Evolutionary conservation across 2,797 vertebrate genomes (phyloP), one percentile per base, ranked within the genome.

Genomic region (Tinamus major): DNA sequence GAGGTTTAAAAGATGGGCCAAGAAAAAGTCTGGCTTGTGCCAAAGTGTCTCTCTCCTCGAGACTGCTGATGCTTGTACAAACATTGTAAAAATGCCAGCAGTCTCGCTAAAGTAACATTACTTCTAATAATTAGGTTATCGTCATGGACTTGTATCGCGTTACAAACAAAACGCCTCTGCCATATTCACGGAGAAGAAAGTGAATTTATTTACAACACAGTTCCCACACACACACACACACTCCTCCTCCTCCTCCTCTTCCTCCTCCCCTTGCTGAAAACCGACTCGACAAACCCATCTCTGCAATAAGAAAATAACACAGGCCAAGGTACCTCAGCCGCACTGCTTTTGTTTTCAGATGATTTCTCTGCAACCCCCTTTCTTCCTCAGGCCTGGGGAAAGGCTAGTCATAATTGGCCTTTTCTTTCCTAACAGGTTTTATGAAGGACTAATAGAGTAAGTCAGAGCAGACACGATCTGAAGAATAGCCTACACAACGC

Each of bases 1-100:
- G 98, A 98, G 97, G 97, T 99, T 98, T 98, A 98, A 99, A 98
- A 98, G 97, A 85, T 48, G 63, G 84, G 94, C 93, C 94, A 95
- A 96, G 93, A 85, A 91, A 91, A 94, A 92, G 76, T 84, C 85
- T 86, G 74, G 59, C 49, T 92, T 83, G 56, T 96, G 94, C 94
- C 93, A 95, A 94, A 86, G 55, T 53, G n/a, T 88, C 49, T 92
- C 86, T 87, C 74, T 95, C 59, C 41, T 87, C 79, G 80, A 70
- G 92, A 91, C 46, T 86, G 82, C 91, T 86, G 92, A 74, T 81
- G 77, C 89, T 96, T 95, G 91, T 93, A 89, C 83, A 89, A 95
- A 90, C 91, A 77, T 82, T 88, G 91, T 96, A 95, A 93, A 92
- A 93, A 85, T 81, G 91, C 81, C 90, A 96, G 79, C 1, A 0